These are phyloP conservation scores for Diorhabda sublineata DNA, from an alignment of 1,140 invertebrate species.

Conservation along the genomic window DNA sequence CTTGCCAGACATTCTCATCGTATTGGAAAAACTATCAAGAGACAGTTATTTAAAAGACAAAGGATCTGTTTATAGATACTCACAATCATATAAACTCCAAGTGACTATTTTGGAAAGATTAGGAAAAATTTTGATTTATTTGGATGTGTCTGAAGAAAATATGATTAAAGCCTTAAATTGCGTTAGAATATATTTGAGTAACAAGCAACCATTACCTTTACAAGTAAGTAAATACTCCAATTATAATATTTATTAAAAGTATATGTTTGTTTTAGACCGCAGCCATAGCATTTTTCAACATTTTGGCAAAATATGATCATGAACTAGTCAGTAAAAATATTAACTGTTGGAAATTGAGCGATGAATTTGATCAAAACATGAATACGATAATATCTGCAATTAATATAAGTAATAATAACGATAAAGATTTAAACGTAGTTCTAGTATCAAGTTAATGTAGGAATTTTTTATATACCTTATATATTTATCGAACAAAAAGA, in stretches of 20 bases:
- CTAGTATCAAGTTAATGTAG: no score
- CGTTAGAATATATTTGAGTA: slow-evolving; percentile 54
- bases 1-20: slow-evolving; percentile 54
- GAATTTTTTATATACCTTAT: no score
- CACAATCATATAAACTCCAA: slow-evolving; percentile 59
- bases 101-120: slow-evolving; percentile 52
- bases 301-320: slow-evolving; percentile 22
- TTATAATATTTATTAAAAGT: neutral
- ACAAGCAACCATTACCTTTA: slow-evolving; percentile 56
- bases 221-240: slow-evolving; percentile 50
- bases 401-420: no score
- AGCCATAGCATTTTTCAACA: slow-evolving; percentile 28
- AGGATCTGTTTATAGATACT: slow-evolving; percentile 56
- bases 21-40: slow-evolving; percentile 50
- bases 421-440: no score
- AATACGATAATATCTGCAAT: neutral
- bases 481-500: no score
- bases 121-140: slow-evolving; percentile 49
- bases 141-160: slow-evolving; percentile 52
- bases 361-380: slow-evolving; percentile 9
- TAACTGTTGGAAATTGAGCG: slow-evolving; percentile 13
- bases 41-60: slow-evolving; percentile 58
- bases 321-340: slow-evolving; percentile 16
- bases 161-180: slow-evolving; percentile 50
- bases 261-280: slow-evolving; percentile 25